These are phyloP conservation scores for Smutsia gigantea DNA, from an alignment of 2,797 vertebrate genomes.

Conservation along the genomic window DNA sequence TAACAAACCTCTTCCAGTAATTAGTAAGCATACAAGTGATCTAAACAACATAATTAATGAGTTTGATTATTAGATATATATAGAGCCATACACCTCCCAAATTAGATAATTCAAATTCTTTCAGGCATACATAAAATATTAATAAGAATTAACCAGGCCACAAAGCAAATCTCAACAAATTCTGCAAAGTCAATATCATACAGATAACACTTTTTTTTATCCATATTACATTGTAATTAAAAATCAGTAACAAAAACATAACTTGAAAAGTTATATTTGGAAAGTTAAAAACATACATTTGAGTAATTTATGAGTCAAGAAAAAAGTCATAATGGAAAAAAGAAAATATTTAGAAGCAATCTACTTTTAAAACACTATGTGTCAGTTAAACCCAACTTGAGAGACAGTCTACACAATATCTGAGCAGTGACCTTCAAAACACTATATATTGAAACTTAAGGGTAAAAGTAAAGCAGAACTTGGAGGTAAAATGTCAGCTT, in stretches of 20 bases:
- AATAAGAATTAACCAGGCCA: neutral
- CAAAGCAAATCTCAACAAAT: conserved; percentile 7
- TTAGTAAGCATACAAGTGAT: conserved; percentile 12
- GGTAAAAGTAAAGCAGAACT: neutral
- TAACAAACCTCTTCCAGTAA: neutral
- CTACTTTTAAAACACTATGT: conserved; percentile 12
- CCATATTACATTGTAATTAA: conserved; percentile 8
- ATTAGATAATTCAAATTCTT: conserved; percentile 2
- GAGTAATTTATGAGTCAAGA: neutral
- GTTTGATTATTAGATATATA: neutral
- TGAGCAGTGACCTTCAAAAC: neutral
- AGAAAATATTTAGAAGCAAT: conserved; percentile 32
- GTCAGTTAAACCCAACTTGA: neutral
- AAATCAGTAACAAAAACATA: neutral
- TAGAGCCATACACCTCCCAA: neutral
- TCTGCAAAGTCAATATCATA: neutral
- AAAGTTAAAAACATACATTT: neutral
- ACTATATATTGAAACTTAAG: neutral
- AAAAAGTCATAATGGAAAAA: conserved; percentile 1
- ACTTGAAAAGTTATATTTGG: neutral
- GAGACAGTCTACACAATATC: neutral
- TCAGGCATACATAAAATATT: neutral
- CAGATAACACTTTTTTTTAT: neutral
- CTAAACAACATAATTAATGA: neutral
- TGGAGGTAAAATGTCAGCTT: neutral